Conservation (phyloP, 2,113 vertebrate genomes). For the Gasterosteus aculeatus region DNA sequence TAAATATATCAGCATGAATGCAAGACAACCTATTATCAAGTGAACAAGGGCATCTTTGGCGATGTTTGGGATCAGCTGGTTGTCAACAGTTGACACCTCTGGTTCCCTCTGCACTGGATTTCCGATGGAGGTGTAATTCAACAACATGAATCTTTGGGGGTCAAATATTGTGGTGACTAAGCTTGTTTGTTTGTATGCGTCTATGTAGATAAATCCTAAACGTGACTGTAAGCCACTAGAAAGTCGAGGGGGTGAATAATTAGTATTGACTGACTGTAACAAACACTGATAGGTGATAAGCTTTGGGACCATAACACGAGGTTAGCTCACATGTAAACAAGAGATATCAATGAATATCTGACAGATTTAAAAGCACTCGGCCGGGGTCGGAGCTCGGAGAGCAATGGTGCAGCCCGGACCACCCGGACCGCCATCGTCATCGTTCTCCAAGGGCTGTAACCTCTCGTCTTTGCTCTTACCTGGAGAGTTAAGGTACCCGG, state of each 20-base stretch:
- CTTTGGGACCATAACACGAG: slow-evolving; percentile 33
- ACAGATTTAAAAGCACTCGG: slow-evolving; percentile 48
- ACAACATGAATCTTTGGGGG: neutral
- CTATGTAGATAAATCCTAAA: slow-evolving; percentile 15
- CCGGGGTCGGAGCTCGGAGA: slow-evolving; percentile 20
- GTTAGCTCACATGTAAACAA: slow-evolving; percentile 52
- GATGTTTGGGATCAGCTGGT: slow-evolving; percentile 35
- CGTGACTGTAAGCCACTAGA: slow-evolving; percentile 53
- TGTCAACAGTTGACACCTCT: neutral
- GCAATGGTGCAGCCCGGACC: slow-evolving; percentile 13
- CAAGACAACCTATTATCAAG: neutral
- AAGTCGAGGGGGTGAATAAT: slow-evolving; percentile 35
- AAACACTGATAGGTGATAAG: slow-evolving; percentile 42
- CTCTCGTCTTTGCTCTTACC: slow-evolving; percentile 49
- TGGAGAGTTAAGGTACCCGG: slow-evolving; percentile 32
- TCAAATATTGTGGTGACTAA: neutral
- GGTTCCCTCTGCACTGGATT: neutral
- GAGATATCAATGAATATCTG: slow-evolving; percentile 23
- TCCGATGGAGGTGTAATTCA: neutral
- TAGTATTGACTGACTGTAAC: slow-evolving; percentile 26
- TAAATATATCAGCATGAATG: neutral
- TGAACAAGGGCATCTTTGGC: neutral
- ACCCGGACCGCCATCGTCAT: neutral
- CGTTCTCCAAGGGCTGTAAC: slow-evolving; percentile 43
- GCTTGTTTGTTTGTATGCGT: neutral